These are phyloP conservation scores for Melanchra persicariae DNA, from an alignment of 2,888 invertebrate genomes.

Conservation along the genomic window DNA sequence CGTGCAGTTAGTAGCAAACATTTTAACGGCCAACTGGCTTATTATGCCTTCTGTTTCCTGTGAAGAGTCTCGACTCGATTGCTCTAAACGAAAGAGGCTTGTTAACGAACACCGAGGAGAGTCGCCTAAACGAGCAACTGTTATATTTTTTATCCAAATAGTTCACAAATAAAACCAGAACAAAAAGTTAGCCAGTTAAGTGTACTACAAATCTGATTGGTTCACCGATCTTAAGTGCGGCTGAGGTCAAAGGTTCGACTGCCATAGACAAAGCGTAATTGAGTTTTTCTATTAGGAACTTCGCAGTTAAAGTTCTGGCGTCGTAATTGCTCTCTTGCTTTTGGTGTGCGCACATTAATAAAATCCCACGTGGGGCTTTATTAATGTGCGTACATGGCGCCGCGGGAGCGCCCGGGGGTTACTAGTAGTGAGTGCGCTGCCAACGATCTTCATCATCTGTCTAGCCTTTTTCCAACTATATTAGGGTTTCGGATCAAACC, in stretches of 20 bases:
- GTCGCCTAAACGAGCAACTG: constrained; percentile 65
- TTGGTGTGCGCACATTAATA: constrained; percentile 42
- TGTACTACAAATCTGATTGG: constrained; percentile 45
- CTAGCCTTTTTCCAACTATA: too few species aligned
- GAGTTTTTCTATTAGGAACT: constrained; percentile 50
- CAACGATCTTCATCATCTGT: neutral
- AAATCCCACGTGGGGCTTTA: constrained; percentile 38
- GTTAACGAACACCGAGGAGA: constrained; percentile 69
- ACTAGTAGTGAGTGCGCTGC: constrained; percentile 14
- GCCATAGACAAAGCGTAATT: constrained; percentile 49
- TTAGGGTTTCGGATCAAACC: too few species aligned
- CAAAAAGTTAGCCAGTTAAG: constrained; percentile 34
- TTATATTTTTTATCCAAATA: constrained; percentile 66
- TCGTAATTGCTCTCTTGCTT: constrained; percentile 30
- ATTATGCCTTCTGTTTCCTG: constrained; percentile 66
- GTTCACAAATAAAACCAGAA: constrained; percentile 43
- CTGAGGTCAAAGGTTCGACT: constrained; percentile 37
- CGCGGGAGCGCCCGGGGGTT: constrained; percentile 14
- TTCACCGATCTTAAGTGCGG: constrained; percentile 15
- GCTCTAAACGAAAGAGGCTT: constrained; percentile 72
- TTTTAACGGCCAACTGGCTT: constrained; percentile 55
- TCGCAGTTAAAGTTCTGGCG: constrained; percentile 31
- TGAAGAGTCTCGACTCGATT: constrained; percentile 75
- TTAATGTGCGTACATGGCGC: constrained; percentile 42
- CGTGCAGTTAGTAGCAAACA: constrained; percentile 35